Conservation (phyloP, 2,113 vertebrate genomes). For the Acanthochromis polyacanthus region DNA sequence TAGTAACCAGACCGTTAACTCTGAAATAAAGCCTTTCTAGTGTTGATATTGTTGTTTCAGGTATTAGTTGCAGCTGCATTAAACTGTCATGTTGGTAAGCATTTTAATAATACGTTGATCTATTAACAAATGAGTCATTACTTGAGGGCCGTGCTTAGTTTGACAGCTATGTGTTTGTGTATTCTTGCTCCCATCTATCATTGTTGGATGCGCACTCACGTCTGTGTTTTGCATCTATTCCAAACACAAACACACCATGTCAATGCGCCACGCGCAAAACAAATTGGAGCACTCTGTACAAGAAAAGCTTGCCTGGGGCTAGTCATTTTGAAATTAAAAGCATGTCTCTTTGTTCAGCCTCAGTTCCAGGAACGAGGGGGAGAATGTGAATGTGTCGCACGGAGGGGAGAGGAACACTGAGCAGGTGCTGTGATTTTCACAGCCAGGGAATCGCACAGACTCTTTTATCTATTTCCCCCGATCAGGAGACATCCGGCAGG, state of each 20-base stretch:
- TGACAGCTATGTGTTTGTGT: conserved; percentile 48
- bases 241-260: conserved; percentile 69
- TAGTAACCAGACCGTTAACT: conserved; percentile 5
- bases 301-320: conserved; percentile 68
- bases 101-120: conserved; percentile 52
- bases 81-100: conserved; percentile 31
- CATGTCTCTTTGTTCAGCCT: conserved; percentile 74
- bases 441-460: conserved; percentile 61
- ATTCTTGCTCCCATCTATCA: conserved; percentile 58
- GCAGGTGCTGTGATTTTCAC: conserved; percentile 72
- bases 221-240: conserved; percentile 63
- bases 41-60: conserved; percentile 16
- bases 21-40: conserved; percentile 8
- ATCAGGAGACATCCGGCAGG: conserved; percentile 77
- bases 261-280: conserved; percentile 62
- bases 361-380: conserved; percentile 58
- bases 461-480: conserved; percentile 78
- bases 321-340: conserved; percentile 78
- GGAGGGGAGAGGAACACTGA: conserved; percentile 44
- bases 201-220: conserved; percentile 37
- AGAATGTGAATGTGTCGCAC: conserved; percentile 57
- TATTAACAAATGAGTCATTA: conserved; percentile 59
- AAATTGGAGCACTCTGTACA: conserved; percentile 69
- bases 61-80: conserved; percentile 21
- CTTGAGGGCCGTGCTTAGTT: conserved; percentile 38